Evolutionary conservation across 2,888 invertebrate genomes (phyloP), one percentile per base, ranked within the genome.

Genomic region (Drosophila testacea): DNA sequence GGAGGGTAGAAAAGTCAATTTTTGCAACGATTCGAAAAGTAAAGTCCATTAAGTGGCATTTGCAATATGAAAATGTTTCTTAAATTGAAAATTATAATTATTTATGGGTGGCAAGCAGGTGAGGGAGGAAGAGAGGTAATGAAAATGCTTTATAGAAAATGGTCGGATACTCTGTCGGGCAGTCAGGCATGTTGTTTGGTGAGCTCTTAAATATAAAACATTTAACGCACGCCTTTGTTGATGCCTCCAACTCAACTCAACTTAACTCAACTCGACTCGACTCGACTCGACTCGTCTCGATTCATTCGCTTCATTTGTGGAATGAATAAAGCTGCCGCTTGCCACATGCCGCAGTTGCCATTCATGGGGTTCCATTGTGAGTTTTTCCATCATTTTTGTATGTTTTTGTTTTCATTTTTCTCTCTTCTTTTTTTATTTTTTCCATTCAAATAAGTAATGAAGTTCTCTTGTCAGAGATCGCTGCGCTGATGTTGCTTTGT

Each of bases 361-460:
- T 68, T 74, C 79, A 47, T 59, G 51, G 60, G 38, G 11, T 36
- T 55, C 65, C 73, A 83, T 83, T 87, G 89, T 83, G 77, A 65
- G 71, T 62, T 74, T 83, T 78, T 81, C 59, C 78, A 78, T 75
- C 66, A 79, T 68, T 79, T 81, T 77, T 64, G 41, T 39, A 52
- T 75, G 61, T 68, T 73, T 70, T 70, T 68, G 51, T 62, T 61
- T 69, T 66, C 38, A 16, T 64, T 61, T 59, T 72, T 27, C 22
- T 46, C 47, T 39, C 41, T 36, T 50, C 27, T 39, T 34, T 34
- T 11, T 52, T 38, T 11, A 22, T 44, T 34, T 51, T 74, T 78
- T 75, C 61, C 77, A 87, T 82, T 80, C 77, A 85, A 89, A 83
- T 75, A 77, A 75, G 88, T 88, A 84, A 84, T 89, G 88, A 84